Base-by-base conservation (phyloP, 2,113 vertebrate species). In the Megaleporinus macrocephalus region DNA sequence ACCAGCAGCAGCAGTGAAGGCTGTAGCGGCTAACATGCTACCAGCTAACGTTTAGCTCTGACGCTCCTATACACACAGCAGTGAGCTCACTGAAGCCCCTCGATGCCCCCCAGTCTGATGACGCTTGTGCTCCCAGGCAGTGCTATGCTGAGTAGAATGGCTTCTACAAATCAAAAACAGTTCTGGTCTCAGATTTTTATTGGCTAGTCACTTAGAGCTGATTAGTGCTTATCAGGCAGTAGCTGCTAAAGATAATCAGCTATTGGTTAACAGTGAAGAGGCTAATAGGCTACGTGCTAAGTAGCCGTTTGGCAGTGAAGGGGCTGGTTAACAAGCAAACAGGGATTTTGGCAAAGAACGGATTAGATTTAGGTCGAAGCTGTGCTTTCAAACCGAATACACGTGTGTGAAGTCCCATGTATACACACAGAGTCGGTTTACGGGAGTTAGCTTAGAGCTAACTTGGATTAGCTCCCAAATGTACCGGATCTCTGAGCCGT, bases 261-360 rank as follows among this genome's bases (percentile, higher is more conserved):
- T 18, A 12, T 20, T 26, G 44, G 36, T 74, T 81, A 70, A 22
- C 11, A 33, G 13, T 29, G 51, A 68, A 59, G 36, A 22, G 20
- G n/a, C 66, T 78, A 44, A 4, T 55, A 51, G 14, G 68, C 72
- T 72, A 53, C 15, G 16, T 59, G n/a, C 63, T 47, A 68, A 61
- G 78, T 47, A 71, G 76, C 72, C 75, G 65, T 13, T 57, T 85
- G 92, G 91, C 92, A 93, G 92, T 93, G 90, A 79, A 79, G 71
- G 87, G 85, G 89, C 87, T 88, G 89, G 83, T 86, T 87, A 44
- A 10, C 41, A 86, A 80, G 33, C 18, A 57, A 53, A 24, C 26
- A 12, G 16, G 70, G 47, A 72, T 20, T 51, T 69, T 10, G 15
- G 2, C 15, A 18, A 49, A 47, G 59, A 47, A n/a, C 24, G 33